These are phyloP conservation scores for Drosophila barbarae DNA, from an alignment of 2,888 invertebrate genomes.

Conservation along the genomic window DNA sequence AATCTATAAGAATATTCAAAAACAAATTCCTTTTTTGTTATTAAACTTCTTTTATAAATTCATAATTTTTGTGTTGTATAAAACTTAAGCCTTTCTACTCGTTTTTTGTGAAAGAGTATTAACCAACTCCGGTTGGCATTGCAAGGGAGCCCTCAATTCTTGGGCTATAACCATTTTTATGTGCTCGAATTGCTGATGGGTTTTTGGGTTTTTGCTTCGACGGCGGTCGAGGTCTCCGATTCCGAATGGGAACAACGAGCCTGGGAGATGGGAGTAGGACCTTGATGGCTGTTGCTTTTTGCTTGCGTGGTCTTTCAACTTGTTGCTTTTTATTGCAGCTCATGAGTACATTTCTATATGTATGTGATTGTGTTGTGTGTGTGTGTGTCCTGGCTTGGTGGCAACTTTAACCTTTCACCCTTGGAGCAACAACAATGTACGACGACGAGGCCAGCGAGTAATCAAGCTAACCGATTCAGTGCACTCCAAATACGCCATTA, in stretches of 20 bases:
- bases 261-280: neutral
- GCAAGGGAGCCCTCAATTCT: slow-evolving; percentile 4
- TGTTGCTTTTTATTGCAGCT: slow-evolving; percentile 58
- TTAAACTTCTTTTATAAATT: too few relatives aligned
- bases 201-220: slow-evolving; percentile 34
- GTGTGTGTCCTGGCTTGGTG: neutral
- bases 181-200: slow-evolving; percentile 64
- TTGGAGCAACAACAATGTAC: slow-evolving; percentile 48
- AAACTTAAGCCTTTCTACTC: too few relatives aligned
- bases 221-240: slow-evolving; percentile 7
- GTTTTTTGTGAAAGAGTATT: neutral
- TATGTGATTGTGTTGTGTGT: neutral
- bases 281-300: slow-evolving; percentile 35
- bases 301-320: slow-evolving; percentile 49
- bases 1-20: too few relatives aligned
- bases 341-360: slow-evolving; percentile 20
- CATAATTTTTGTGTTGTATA: too few relatives aligned
- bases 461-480: slow-evolving; percentile 66
- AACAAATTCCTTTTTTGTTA: too few relatives aligned
- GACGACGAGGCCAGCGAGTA: slow-evolving; percentile 48
- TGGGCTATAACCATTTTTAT: slow-evolving; percentile 53
- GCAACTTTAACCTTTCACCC: slow-evolving; percentile 56
- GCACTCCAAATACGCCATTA: slow-evolving; percentile 54
- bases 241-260: slow-evolving; percentile 1
- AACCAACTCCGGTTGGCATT: too few relatives aligned